These are phyloP conservation scores for Troides oblongomaculatus DNA, from an alignment of 2,888 invertebrate genomes.

Conservation along the genomic window DNA sequence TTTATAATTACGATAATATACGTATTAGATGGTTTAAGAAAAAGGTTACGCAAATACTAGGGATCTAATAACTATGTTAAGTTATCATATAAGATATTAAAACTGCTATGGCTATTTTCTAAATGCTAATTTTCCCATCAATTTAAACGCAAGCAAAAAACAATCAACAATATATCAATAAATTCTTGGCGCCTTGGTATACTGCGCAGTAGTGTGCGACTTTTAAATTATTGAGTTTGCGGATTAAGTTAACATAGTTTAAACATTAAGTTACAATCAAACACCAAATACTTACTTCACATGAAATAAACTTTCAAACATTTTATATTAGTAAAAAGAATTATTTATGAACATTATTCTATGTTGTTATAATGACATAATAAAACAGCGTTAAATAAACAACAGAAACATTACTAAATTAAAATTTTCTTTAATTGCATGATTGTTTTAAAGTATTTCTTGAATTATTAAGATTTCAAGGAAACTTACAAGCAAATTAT, in stretches of 20 bases:
- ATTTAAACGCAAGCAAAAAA: constrained; percentile 24
- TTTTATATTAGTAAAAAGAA: no score
- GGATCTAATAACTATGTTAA: constrained; percentile 9
- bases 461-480: no score
- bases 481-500: not conserved
- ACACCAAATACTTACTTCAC: no score
- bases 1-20: constrained; percentile 4
- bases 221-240: not conserved
- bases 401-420: no score
- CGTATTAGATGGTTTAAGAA: constrained; percentile 1
- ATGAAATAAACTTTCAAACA: no score
- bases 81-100: constrained; percentile 5
- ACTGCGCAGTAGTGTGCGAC: constrained; percentile 7
- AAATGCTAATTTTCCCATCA: constrained; percentile 25
- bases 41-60: constrained; percentile 7
- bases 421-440: no score
- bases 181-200: constrained; percentile 22
- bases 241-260: not conserved
- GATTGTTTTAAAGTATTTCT: no score
- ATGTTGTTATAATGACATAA: no score
- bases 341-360: no score
- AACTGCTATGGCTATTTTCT: constrained; percentile 18
- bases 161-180: constrained; percentile 28
- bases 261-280: no score
- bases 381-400: no score